Conservation (phyloP, 2,797 vertebrate genomes). For the Schizothorax lantsangensis region DNA sequence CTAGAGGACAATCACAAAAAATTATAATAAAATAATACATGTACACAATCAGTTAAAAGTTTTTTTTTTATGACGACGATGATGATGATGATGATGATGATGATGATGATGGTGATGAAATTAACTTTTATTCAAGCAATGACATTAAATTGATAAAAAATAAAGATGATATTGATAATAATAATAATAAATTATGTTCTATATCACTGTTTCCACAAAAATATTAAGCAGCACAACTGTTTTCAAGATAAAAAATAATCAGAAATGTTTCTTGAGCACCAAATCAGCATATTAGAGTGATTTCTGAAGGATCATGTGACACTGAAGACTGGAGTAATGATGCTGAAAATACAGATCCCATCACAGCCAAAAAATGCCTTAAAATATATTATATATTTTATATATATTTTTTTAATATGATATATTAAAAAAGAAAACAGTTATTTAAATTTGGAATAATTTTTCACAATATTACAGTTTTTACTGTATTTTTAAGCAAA, state of each 20-base stretch:
- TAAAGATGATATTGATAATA: background rate
- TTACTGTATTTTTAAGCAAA: background rate
- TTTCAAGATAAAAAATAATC: background rate
- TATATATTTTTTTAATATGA: too few species aligned
- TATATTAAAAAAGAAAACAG: background rate
- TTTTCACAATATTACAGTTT: background rate
- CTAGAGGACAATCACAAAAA: background rate
- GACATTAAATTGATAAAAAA: background rate
- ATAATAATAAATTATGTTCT: background rate
- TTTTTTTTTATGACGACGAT: background rate
- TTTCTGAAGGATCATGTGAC: background rate
- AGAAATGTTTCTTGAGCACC: background rate
- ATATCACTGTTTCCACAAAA: background rate
- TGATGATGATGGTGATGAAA: background rate
- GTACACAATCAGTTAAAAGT: background rate
- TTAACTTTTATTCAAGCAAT: background rate
- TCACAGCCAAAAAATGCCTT: background rate
- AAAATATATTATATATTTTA: too few species aligned
- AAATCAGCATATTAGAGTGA: background rate
- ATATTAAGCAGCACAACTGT: background rate
- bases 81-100: background rate
- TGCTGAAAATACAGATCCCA: background rate
- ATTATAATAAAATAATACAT: background rate
- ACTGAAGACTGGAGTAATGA: background rate
- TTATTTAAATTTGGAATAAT: background rate